Evolutionary conservation across 2,113 vertebrate species (phyloP), one percentile per base, ranked within the genome.

Genomic region (Pelvicachromis taeniatus): DNA sequence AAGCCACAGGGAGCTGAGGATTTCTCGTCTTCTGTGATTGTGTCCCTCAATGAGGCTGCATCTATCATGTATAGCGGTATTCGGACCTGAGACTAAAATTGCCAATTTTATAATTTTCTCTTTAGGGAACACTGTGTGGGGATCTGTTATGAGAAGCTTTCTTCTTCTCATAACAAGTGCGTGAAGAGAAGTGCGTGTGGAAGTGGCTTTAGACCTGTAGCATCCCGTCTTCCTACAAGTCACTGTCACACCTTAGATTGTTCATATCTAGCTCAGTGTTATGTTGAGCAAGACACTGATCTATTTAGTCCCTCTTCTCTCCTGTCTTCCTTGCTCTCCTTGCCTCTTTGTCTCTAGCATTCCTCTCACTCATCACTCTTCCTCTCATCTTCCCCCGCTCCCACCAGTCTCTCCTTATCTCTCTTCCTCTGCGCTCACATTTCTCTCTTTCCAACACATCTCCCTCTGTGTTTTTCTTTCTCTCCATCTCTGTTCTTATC

Each of bases 301-400:
- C 86, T 88, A 87, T 91, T 86, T 85, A 86, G 85, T 91, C 59
- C 80, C 54, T 58, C 78, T 21, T 78, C 81, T 84, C 82, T 68
- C 70, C 87, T 21, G 61, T 65, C 85, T 75, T 68, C 81, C 77
- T 53, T 48, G 63, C 86, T 81, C 77, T 89, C 81, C 54, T 80
- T 78, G 65, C 83, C 59, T 85, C 90, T 91, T 90, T 90, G 82
- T 84, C 85, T 90, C 82, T 31, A 83, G 89, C 88, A 93, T 94
- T 93, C 93, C 89, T 91, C 84, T 93, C 93, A 84, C 87, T 94
- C 87, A 82, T 85, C 89, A 83, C 90, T 91, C 82, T 87, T 84
- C 81, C 87, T 89, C 90, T 91, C 88, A 83, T 92, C 88, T 89
- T 84, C 83, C 81, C 86, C 87, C 53, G 63, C 82, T 91, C 81